phyloP scores from a whole-genome alignment of 2,797 vertebrate genomes.

The Cynodonichthys magdalenae region DNA sequence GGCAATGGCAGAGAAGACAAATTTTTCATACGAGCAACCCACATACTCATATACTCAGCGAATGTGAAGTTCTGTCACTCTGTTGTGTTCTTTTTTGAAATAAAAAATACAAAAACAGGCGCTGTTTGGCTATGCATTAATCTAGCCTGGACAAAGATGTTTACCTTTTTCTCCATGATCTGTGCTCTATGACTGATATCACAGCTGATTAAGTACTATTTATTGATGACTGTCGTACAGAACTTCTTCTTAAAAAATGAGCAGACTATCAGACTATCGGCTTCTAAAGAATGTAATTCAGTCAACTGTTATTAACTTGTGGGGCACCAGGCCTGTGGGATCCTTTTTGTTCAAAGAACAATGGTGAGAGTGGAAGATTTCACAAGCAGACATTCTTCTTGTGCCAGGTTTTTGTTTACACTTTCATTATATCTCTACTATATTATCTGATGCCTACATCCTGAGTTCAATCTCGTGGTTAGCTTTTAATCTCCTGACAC shows the following conservation, averaged over 20 bases:
- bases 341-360: conserved; percentile 79
- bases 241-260: no score
- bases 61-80: no score
- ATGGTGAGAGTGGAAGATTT: conserved; percentile 63
- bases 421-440: conserved; percentile 86
- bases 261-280: conserved; percentile 32
- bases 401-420: conserved; percentile 89
- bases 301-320: conserved; percentile 81
- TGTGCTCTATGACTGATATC: no score
- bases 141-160: no score
- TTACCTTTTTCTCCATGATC: no score
- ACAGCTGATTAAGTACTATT: no score
- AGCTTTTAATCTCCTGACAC: conserved; percentile 86
- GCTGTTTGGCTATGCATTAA: no score
- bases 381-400: conserved; percentile 79
- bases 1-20: no score
- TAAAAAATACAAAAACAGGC: neutral
- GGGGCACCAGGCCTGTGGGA: conserved; percentile 72
- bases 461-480: conserved; percentile 85
- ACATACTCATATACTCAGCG: no score
- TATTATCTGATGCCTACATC: conserved; percentile 87
- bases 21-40: no score
- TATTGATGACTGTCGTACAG: no score
- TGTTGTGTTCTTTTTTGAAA: no score
- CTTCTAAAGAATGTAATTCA: conserved; percentile 78